Percentiles rank a stretch among this genome's conserved stretches.
phyloP scores from a whole-genome alignment of 2,888 invertebrate genomes.

The Plagiodera versicolora region DNA sequence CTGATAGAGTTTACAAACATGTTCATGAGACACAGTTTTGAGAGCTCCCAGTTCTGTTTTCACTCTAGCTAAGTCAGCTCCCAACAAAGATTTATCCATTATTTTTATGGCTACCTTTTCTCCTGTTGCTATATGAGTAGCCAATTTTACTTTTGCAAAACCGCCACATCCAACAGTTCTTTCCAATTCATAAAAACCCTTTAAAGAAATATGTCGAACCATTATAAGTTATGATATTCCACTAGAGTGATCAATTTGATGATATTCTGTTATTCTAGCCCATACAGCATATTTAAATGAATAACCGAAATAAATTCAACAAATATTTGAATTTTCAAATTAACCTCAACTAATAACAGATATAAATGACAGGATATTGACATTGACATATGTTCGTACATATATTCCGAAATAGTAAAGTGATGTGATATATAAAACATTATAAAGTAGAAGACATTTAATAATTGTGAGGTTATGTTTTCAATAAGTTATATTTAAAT shows the following conservation, averaged over 20 bases:
- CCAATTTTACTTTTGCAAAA: conserved; percentile 80
- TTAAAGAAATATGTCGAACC: conserved; percentile 59
- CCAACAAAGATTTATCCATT: conserved; percentile 73
- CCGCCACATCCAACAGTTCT: conserved; percentile 76
- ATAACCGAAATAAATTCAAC: not conserved
- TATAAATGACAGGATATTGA: no score
- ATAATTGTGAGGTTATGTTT: no score
- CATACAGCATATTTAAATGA: no score
- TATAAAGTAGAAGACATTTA: no score
- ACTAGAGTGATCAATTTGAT: not conserved
- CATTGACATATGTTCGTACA: no score
- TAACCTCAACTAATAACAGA: not conserved
- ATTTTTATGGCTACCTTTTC: conserved; percentile 83
- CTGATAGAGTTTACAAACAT: conserved; percentile 79
- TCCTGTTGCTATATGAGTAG: conserved; percentile 75
- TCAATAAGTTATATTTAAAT: no score
- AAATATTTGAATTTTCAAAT: not conserved
- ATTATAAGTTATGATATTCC: conserved; percentile 41
- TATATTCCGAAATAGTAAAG: no score
- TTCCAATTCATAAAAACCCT: conserved; percentile 67
- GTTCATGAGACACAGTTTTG: conserved; percentile 68
- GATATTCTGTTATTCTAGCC: not conserved
- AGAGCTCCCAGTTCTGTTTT: conserved; percentile 74
- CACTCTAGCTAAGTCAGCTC: conserved; percentile 73
- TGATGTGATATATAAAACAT: no score